Evolutionary conservation across 2,888 invertebrate species (phyloP).

Genomic region (Odontomyia ornata): DNA sequence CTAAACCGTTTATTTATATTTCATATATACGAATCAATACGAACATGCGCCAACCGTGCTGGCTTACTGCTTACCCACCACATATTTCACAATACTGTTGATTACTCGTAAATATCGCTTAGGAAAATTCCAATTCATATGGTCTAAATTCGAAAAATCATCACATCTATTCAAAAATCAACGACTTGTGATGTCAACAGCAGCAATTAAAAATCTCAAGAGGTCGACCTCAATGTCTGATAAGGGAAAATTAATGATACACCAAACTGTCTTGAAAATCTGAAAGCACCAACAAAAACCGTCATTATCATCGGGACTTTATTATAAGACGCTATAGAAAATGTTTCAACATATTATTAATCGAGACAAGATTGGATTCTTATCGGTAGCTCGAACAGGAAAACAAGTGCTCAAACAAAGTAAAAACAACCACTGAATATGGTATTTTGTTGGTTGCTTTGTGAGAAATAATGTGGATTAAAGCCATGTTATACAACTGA

Average conservation of each 20-base stretch:
- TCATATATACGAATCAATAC: not conserved
- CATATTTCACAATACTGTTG: not conserved
- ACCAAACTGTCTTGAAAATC: not conserved
- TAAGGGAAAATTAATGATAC: constrained; percentile 23
- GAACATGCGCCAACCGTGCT: not conserved
- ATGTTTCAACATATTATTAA: constrained; percentile 15
- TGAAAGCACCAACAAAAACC: not conserved
- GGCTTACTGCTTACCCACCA: not conserved
- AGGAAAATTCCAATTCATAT: constrained; percentile 17
- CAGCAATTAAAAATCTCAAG: constrained; percentile 18
- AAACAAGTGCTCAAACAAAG: constrained; percentile 11
- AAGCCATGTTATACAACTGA: not conserved
- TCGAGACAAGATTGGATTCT: constrained; percentile 12
- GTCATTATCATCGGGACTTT: not conserved
- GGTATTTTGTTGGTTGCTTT: not conserved
- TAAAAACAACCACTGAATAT: not conserved
- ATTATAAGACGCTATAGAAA: not conserved
- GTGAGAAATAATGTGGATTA: constrained; percentile 1
- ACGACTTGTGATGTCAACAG: constrained; percentile 28
- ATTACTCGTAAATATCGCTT: not conserved
- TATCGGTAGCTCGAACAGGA: not conserved
- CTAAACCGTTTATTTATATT: not conserved
- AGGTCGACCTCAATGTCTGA: constrained; percentile 20
- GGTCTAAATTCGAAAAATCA: not conserved
- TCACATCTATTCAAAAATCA: not conserved